Base-by-base conservation (phyloP, 2,888 invertebrate species). In the Pseudolycoriella hygida region DNA sequence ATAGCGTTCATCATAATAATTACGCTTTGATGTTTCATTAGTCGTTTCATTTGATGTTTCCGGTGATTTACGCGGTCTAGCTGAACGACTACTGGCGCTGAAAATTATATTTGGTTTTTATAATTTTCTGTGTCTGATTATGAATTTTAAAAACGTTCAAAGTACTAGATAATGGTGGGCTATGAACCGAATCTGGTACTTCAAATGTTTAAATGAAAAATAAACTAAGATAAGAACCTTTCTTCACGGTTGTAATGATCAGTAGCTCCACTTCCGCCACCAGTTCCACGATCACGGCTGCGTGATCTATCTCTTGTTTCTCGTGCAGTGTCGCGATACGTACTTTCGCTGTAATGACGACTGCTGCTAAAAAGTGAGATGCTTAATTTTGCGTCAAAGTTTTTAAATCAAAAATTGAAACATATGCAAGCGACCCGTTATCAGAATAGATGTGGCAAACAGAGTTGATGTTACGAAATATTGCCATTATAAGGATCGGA, bases 1-100 rank as follows among this genome's bases (percentile, higher is more conserved):
- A 69, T 89, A 88, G 50, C 88, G 74, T 66, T 89, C 88, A 54
- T 89, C 88, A 66, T 89, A 88, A 70, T 89, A 89, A 48, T 77
- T 61, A 56, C 70, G 63, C 54, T 67, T 67, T 20, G 61, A 60
- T 32, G 51, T 51, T 49, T 64, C 66, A 38, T 59, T 60, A 48
- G 62, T 56, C 39, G 60, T 57, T 47, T 63, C 64, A 40, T 68
- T 70, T 15, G 69, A 65, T 18, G 63, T 58, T 54, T 66, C 66
- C 2, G 71, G 59, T 25, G 79, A 74, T 47, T 71, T 67, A 12
- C 54, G 71, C 57, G 55, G 69, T 59, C 58, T 58, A 59, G 75
- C 53, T 56, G 68, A 58, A 54, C 66, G 55, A 62, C 68, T 61
- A 69, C 70, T 19, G 67, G 67, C 56, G 76, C 76, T 1, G 68